Base-by-base conservation (phyloP, 1,140 invertebrate species). In the Euura lappo region DNA sequence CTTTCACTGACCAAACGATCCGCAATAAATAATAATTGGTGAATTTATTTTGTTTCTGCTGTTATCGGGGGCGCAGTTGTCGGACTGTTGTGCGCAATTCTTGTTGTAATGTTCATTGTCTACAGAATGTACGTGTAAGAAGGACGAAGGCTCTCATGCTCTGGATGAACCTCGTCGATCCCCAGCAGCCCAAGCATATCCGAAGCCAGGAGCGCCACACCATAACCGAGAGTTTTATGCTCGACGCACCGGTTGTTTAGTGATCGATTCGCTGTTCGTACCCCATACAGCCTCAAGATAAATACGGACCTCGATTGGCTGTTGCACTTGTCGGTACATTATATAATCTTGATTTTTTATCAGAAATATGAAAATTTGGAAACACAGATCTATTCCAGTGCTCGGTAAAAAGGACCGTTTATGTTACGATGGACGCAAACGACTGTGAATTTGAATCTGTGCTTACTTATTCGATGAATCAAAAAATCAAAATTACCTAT, bases 61-160 rank as follows among this genome's bases (percentile, higher is more conserved):
- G 96, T 99, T 68, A 98, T 99, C 85, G 98, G 98, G 78, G 98
- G 98, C 76, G 97, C 97, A 75, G 97, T 99, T 71, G 97, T 99
- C 11, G 97, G 98, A 65, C 89, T 99, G 51, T 91, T 99, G 42
- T 98, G 97, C 89, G 97, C 98, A 81, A 99, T 99, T 86, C 91
- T 99, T 68, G 94, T 99, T 75, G 97, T 99, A 67, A 99, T 99
- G 98, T 99, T 99, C 89, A 98, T 99, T 83, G 97, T 98, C 5
- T 99, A 99, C 88, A 93, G 98, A 83, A 99, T 99, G 97, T 93
- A n/a, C n/a, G n/a, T 91, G 98, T 85, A 99, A 99, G 92, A 99
- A 99, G 91, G 98, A 99, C 86, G 98, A 99, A 88, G 98, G 98
- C 11, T 98, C 97, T 75, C 99, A 99, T 86, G 95, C 97, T 5